Evolutionary conservation across 2,113 vertebrate species (phyloP).

Genomic region (Gasterosteus aculeatus): DNA sequence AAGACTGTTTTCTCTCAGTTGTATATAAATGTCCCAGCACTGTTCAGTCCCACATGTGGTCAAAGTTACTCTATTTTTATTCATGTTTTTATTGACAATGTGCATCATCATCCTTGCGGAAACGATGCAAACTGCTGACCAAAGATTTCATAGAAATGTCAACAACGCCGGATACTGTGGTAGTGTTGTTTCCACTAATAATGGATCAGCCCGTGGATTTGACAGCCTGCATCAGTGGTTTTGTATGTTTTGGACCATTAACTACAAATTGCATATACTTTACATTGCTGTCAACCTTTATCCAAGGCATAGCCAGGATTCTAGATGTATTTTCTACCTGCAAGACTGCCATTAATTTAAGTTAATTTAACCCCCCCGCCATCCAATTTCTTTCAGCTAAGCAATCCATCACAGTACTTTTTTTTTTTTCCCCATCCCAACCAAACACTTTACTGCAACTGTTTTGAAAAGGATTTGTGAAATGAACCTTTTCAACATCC

Average conservation of each 20-base stretch:
- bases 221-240: constrained; percentile 28
- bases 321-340: constrained; percentile 31
- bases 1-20: background rate
- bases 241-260: constrained; percentile 44
- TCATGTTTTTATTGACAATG: background rate
- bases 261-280: constrained; percentile 40
- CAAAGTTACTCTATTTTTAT: background rate
- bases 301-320: constrained; percentile 23
- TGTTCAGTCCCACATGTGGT: background rate
- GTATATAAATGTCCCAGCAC: background rate
- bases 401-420: constrained; percentile 10
- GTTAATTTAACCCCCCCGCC: constrained; percentile 5
- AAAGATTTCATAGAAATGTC: constrained; percentile 27
- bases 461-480: background rate
- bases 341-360: constrained; percentile 18
- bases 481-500: background rate
- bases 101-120: background rate
- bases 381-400: background rate
- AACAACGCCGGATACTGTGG: constrained; percentile 14
- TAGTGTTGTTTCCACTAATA: constrained; percentile 6
- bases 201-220: constrained; percentile 1
- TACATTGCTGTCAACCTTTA: constrained; percentile 22
- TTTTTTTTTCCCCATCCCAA: background rate
- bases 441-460: background rate
- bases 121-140: constrained; percentile 27